Conservation (phyloP, 1,140 invertebrate species). For the Eriosoma lanigerum region DNA sequence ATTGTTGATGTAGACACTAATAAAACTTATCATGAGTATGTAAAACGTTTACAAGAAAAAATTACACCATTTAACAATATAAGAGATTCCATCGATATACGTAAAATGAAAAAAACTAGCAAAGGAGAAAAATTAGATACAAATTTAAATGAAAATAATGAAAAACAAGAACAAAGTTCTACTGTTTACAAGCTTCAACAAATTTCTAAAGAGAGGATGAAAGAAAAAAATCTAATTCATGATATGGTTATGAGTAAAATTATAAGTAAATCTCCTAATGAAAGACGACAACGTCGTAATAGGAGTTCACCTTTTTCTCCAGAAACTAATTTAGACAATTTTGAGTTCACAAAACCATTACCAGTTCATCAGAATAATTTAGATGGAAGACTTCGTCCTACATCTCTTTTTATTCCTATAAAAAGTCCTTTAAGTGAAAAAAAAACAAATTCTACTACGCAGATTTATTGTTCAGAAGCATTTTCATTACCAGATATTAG, state of each 20-base stretch:
- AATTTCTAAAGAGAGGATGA: conserved; percentile 67
- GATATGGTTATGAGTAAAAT: conserved; percentile 78
- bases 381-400: background rate
- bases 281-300: conserved; percentile 62
- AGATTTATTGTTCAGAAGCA: conserved; percentile 54
- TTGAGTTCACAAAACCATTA: conserved; percentile 35
- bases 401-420: conserved; percentile 30
- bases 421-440: conserved; percentile 32
- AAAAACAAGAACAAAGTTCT: conserved; percentile 55
- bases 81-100: conserved; percentile 70
- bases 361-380: background rate
- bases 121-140: conserved; percentile 31
- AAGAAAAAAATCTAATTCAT: conserved; percentile 72
- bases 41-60: conserved; percentile 68
- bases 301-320: conserved; percentile 57
- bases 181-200: conserved; percentile 66
- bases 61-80: conserved; percentile 72
- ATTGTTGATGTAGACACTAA: conserved; percentile 18
- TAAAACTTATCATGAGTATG: conserved; percentile 65
- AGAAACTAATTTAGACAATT: conserved; percentile 1
- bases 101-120: conserved; percentile 62
- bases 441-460: background rate
- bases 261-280: conserved; percentile 66
- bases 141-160: conserved; percentile 8
- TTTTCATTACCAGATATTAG: conserved; percentile 57